Conservation (phyloP, 2,797 vertebrate genomes). For the Amblyopsis hoosieri region DNA sequence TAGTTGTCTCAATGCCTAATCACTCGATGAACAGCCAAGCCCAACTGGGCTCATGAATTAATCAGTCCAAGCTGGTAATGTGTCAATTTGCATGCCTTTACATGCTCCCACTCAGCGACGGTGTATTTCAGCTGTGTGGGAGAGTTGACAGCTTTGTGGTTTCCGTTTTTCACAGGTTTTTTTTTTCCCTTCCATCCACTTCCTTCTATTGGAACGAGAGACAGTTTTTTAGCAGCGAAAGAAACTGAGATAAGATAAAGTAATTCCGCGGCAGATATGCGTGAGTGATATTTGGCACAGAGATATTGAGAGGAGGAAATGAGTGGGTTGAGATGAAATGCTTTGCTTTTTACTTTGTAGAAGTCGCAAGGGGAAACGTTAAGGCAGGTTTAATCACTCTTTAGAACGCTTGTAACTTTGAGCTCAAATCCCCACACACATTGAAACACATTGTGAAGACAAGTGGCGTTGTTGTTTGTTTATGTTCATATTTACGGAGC, state of each 20-base stretch:
- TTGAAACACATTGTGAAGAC: too few species aligned
- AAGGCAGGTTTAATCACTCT: conserved; percentile 6
- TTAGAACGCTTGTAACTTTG: too few species aligned
- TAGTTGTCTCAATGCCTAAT: conserved; percentile 8
- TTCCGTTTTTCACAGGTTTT: neutral
- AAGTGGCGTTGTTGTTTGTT: too few species aligned
- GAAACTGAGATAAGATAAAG: too few species aligned
- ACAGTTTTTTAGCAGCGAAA: neutral
- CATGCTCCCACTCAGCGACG: neutral
- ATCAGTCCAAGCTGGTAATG: conserved; percentile 15
- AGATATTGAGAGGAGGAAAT: neutral
- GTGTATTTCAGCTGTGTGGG: conserved; percentile 1
- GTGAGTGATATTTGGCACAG: conserved; percentile 6
- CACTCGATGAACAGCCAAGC: conserved; percentile 13
- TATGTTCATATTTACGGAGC: too few species aligned
- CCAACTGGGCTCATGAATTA: conserved; percentile 18
- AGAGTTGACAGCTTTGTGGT: conserved; percentile 10
- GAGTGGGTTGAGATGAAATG: neutral
- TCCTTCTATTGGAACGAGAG: conserved; percentile 7
- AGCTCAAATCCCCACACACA: too few species aligned
- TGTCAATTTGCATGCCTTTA: conserved; percentile 22
- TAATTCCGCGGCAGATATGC: too few species aligned
- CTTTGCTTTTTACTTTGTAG: conserved; percentile 13
- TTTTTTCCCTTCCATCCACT: neutral
- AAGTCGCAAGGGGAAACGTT: conserved; percentile 28